Percentiles rank a stretch among this genome's conserved stretches.
These are phyloP conservation scores for Chaitophorus viminalis DNA, from an alignment of 2,888 invertebrate species.

Conservation along the genomic window DNA sequence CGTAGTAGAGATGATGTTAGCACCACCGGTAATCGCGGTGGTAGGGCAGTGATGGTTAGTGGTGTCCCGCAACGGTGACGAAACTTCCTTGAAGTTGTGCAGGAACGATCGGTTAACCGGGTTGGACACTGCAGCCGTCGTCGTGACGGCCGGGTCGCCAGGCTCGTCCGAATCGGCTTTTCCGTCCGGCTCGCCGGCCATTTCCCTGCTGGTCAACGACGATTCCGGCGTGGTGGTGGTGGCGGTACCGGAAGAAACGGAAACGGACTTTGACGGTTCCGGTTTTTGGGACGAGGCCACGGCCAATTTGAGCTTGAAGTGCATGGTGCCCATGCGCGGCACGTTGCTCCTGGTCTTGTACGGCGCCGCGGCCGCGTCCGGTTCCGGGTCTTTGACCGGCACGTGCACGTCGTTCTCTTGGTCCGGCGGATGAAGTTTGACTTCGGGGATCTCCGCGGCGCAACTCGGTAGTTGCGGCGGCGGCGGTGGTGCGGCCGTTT, in stretches of 20 bases:
- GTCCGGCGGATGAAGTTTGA: constrained; percentile 21
- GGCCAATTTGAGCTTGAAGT: constrained; percentile 47
- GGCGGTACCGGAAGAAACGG: background rate
- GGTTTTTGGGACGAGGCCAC: constrained; percentile 47
- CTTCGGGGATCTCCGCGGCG: constrained; percentile 21
- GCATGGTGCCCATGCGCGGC: constrained; percentile 49
- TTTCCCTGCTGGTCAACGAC: constrained; percentile 68
- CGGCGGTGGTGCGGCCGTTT: constrained; percentile 14
- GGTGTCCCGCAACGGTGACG: constrained; percentile 79
- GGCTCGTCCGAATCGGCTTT: constrained; percentile 82
- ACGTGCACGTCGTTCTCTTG: background rate
- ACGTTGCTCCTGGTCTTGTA: constrained; percentile 53
- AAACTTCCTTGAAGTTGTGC: constrained; percentile 74
- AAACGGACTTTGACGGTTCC: constrained; percentile 10
- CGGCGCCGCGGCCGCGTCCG: background rate
- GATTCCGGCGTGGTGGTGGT: constrained; percentile 3
- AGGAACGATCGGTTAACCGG: constrained; percentile 73
- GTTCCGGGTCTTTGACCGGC: background rate
- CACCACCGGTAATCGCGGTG: background rate
- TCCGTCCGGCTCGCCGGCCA: constrained; percentile 88
- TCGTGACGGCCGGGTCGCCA: constrained; percentile 74
- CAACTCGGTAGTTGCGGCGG: too few relatives aligned
- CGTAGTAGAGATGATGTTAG: constrained; percentile 66
- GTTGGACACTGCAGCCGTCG: constrained; percentile 65
- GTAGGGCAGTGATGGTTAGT: constrained; percentile 63